Evolutionary conservation across 2,113 vertebrate genomes (phyloP), one percentile per base, ranked within the genome.

Genomic region (Platysteira castanea): DNA sequence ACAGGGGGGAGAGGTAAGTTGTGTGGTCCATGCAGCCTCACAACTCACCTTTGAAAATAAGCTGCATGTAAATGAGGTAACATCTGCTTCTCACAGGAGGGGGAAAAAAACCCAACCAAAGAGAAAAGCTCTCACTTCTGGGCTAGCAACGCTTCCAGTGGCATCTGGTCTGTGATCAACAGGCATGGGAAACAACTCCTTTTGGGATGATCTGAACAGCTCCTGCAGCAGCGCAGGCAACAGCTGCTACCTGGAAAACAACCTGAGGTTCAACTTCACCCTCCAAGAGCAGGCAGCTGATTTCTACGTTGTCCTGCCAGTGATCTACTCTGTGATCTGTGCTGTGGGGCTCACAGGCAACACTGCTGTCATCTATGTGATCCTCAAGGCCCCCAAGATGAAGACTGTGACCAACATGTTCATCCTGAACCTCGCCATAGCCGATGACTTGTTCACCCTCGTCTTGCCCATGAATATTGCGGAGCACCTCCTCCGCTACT

Each of bases 351-450:
- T 99, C 84, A 98, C 98, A 0, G 98, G 99, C 26, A 99, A 99
- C 96, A 98, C 98, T 0, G 98, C 99, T 1, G 98, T 99, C 88
- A 99, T 99, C 95, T 99, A 98, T 0, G 98, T 99, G 53, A 99
- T 99, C 93, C 98, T 99, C 61, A 99, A 98, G 93, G 99, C 98
- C 1, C 99, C 99, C 47, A 99, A 98, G 95, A 99, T 99, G 99
- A 99, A 99, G 84, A 99, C 99, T 0, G 99, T 99, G 20, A 99
- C 99, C 64, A 99, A 99, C 20, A 98, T 99, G 98, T 99, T 99
- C 94, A 98, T 99, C 91, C 96, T 99, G 63, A 99, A 99, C 97
- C 93, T 99, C 50, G 99, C 99, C 4, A 98, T 99, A 2, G 98
- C 99, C 0, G 98, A 99, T 2, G 98, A 99, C 76, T 92, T 99